Evolutionary conservation across 2,888 invertebrate species (phyloP), one percentile per base, ranked within the genome.

Genomic region (Philopedon plagiatum): DNA sequence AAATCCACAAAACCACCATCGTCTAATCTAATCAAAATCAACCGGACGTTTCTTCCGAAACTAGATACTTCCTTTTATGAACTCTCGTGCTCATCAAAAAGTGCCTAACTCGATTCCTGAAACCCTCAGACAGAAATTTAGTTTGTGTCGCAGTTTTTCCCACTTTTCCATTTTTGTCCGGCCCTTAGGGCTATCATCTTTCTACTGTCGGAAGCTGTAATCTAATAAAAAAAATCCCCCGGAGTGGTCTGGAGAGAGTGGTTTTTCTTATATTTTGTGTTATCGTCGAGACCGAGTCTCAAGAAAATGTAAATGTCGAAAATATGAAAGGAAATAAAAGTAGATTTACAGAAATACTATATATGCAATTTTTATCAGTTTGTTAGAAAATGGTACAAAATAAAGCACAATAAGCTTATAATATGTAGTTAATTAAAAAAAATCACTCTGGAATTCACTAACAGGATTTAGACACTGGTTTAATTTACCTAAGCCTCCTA

Each of bases 61-160:
- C 23, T 23, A 49, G 49, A 49, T 49, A 23, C 23, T 49, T 49
- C 23, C 21, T 49, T 49, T 49, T 23, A 21, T 23, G 4, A 23
- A 49, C 23, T 49, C 44, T 34, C 21, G 7, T n/a, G n/a, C 23
- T n/a, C 49, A 49, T 49, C 49, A 49, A 49, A 49, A 49, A 49
- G 49, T 23, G 49, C 49, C 49, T 49, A 49, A 49, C 49, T 49
- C 23, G 8, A 49, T 49, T 49, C 23, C 21, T 21, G 11, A 49
- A 49, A 49, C 49, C 49, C 49, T 49, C 23, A 21, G 49, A 49
- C 49, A 49, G 49, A 49, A 49, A 49, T 49, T 49, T 49, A 49
- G 49, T 49, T 49, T 49, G 49, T 49, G 23, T 23, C 49, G 21
- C 49, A 49, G 49, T 49, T 49, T 23, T 49, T 21, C 11, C 23